phyloP scores from a whole-genome alignment of 1,140 invertebrate species.

The Drosophila baimaii region DNA sequence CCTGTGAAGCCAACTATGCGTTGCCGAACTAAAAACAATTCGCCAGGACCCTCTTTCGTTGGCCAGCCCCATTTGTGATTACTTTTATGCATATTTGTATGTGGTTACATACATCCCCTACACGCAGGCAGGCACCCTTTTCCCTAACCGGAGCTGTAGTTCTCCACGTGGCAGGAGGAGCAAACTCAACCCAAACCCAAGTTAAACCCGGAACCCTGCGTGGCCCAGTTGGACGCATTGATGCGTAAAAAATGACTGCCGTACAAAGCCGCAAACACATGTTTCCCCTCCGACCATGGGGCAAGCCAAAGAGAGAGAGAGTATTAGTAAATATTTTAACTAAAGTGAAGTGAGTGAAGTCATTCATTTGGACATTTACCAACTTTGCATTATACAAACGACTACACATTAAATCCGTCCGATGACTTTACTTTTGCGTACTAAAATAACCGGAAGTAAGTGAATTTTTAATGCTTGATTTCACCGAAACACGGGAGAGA shows the following conservation, averaged over 20 bases:
- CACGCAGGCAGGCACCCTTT: not conserved
- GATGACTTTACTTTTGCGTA: conserved; percentile 77
- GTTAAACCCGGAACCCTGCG: too few species aligned
- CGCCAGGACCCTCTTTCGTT: conserved; percentile 40
- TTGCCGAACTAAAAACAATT: conserved; percentile 39
- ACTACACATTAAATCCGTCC: conserved; percentile 65
- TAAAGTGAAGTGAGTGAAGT: conserved; percentile 76
- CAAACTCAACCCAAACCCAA: not conserved
- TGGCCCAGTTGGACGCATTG: conserved; percentile 53
- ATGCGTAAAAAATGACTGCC: conserved; percentile 72
- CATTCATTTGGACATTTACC: conserved; percentile 81
- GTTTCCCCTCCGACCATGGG: conserved; percentile 44
- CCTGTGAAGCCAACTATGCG: conserved; percentile 46
- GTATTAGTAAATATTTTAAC: conserved; percentile 82
- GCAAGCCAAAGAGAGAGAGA: too few species aligned
- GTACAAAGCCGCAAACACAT: conserved; percentile 71
- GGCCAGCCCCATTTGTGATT: conserved; percentile 42
- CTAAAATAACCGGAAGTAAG: conserved; percentile 81
- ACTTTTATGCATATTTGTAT: conserved; percentile 62
- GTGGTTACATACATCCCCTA: conserved; percentile 5
- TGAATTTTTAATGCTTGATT: conserved; percentile 78
- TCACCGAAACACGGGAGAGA: conserved; percentile 56
- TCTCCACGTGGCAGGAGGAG: conserved; percentile 38
- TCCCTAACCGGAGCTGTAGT: not conserved
- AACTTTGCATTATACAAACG: conserved; percentile 79